These are phyloP conservation scores for Gymnoscopelus braueri DNA, from an alignment of 2,797 vertebrate species.

Conservation along the genomic window DNA sequence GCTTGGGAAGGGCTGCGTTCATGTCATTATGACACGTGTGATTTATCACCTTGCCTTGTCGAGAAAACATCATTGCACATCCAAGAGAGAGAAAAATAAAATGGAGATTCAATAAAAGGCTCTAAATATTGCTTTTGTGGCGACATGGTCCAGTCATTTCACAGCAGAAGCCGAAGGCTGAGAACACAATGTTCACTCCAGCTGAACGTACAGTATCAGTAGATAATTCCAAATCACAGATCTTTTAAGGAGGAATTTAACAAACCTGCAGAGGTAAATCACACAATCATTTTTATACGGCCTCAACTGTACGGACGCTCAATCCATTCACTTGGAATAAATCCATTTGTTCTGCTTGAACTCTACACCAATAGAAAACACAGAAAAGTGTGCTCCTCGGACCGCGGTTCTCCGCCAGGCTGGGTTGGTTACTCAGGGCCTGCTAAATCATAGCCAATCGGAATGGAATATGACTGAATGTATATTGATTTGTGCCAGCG, in stretches of 20 bases:
- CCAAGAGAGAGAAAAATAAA: slow-evolving; percentile 18
- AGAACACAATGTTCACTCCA: slow-evolving; percentile 21
- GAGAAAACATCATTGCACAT: slow-evolving; percentile 27
- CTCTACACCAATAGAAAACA: too few species aligned
- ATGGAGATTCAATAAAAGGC: slow-evolving; percentile 17
- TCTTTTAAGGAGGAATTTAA: slow-evolving; percentile 20
- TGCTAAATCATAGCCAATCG: too few species aligned
- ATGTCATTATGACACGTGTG: slow-evolving; percentile 35
- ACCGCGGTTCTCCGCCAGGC: too few species aligned
- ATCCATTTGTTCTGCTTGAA: too few species aligned
- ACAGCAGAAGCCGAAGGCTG: slow-evolving; percentile 20
- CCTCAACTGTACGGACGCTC: neutral
- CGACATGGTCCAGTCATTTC: slow-evolving; percentile 13
- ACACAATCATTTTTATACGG: slow-evolving; percentile 1
- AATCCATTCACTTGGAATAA: too few species aligned
- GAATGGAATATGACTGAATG: too few species aligned
- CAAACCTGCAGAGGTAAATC: slow-evolving; percentile 7
- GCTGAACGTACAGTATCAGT: neutral
- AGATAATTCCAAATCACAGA: slow-evolving; percentile 33
- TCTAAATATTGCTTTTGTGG: slow-evolving; percentile 32
- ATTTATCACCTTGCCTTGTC: slow-evolving; percentile 25
- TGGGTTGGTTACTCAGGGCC: too few species aligned
- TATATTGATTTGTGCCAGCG: too few species aligned
- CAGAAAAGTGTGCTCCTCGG: too few species aligned
- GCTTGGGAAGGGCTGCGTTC: slow-evolving; percentile 16